Base-by-base conservation (phyloP, 2,797 vertebrate species). In the Gouania willdenowi region DNA sequence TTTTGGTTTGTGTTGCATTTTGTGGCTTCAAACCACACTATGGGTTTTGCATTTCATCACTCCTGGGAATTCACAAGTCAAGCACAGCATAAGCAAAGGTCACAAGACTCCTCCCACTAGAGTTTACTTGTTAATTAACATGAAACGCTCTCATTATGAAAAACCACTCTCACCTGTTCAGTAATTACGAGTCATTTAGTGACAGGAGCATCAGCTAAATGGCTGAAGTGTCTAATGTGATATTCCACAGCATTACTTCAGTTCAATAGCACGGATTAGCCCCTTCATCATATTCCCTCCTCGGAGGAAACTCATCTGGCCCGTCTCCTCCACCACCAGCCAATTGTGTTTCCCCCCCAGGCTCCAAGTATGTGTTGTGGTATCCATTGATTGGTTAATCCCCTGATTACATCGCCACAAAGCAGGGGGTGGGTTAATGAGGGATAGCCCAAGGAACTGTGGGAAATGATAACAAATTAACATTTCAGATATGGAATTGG, bases 381-480 rank as follows among this genome's bases (percentile, higher is more conserved):
- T 55, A 13, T 26, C 48, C 71, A 58, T 65, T 48, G 66, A 85
- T 74, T 71, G 68, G 76, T 44, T 71, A 67, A 80, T 81, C 68
- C 66, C 64, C 58, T 69, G 75, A 80, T 83, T 79, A 71, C 60
- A 77, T 60, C 47, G 71, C 84, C 77, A 79, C 58, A 37, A 71
- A 39, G 65, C 30, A n/a, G 49, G 59, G 59, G 60, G 54, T 49
- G 66, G 73, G 66, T 80, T 84, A 84, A 84, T 82, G 83, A 87
- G 79, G 68, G 76, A 82, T 71, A 77, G 73, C 75, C 70, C 60
- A 66, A 69, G 75, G 82, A 85, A 82, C 79, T 82, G 52, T 75
- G 83, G 79, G 77, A 83, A 86, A 83, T 84, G 82, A 86, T 83
- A 85, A 86, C 82, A 83, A 82, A 87, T 87, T 82, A 84, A 79